These are phyloP conservation scores for Zaprionus inermis DNA, from an alignment of 1,140 invertebrate genomes.

Conservation along the genomic window DNA sequence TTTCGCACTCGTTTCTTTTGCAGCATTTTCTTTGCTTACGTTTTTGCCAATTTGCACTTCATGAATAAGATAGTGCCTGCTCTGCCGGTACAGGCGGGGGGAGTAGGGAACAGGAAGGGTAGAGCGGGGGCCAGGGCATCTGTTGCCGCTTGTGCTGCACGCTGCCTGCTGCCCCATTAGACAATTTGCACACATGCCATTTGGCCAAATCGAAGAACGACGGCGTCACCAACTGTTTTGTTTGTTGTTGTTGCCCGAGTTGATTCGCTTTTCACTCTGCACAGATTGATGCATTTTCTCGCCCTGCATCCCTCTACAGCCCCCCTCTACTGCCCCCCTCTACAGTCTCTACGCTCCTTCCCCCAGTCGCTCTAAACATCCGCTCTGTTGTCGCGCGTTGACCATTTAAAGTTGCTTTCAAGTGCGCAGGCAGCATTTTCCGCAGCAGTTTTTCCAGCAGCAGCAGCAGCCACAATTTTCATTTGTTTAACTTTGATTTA, in stretches of 20 bases:
- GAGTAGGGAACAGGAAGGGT: neutral
- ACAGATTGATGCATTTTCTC: slow-evolving; percentile 56
- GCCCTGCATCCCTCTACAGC: neutral
- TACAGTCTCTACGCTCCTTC: neutral
- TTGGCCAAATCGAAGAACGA: slow-evolving; percentile 47
- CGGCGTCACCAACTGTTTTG: slow-evolving; percentile 40
- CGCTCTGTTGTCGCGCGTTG: slow-evolving; percentile 33
- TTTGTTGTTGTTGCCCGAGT: slow-evolving; percentile 36
- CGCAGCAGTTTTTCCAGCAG: slow-evolving; percentile 4
- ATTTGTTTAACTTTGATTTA: slow-evolving; percentile 32
- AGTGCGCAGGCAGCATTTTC: slow-evolving; percentile 19
- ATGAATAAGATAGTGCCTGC: slow-evolving; percentile 66
- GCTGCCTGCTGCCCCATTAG: slow-evolving; percentile 67
- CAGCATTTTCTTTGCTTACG: slow-evolving; percentile 40
- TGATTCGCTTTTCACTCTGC: slow-evolving; percentile 40
- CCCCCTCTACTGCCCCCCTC: neutral
- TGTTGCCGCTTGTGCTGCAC: slow-evolving; percentile 20
- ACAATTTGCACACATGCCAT: slow-evolving; percentile 75
- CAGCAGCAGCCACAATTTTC: no score
- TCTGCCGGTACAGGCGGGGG: neutral
- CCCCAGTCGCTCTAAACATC: slow-evolving; percentile 53
- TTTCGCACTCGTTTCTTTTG: slow-evolving; percentile 1
- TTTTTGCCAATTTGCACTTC: slow-evolving; percentile 78
- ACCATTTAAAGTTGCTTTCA: slow-evolving; percentile 50
- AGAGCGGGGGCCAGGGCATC: neutral